Base-by-base conservation (phyloP, 1,140 invertebrate genomes). In the Drosophila subpulchrella region DNA sequence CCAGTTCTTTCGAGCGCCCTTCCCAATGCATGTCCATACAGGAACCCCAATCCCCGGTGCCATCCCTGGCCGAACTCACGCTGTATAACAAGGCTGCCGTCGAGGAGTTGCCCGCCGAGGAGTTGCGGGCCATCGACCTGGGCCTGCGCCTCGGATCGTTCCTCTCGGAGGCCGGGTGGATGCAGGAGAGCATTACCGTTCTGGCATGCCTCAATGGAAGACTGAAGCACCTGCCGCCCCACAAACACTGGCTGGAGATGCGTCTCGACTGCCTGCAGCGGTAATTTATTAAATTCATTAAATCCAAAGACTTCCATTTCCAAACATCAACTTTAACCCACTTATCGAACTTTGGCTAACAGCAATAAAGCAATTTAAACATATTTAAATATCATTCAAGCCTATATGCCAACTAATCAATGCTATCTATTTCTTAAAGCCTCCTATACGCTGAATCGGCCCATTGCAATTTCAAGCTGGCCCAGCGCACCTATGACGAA, bases 81-180 rank as follows among this genome's bases (percentile, higher is more conserved):
- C 65, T 48, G 36, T 58, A 71, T 13, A n/a, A 15, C 7, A 12
- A 34, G 8, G 11, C 4, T 6, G 34, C 20, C 24, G 47, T 63
- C 20, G 32, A 65, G 34, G 72, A 51, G 27, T 24, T 57, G 71
- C n/a, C 38, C 20, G 46, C 13, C 24, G 39, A 30, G 34, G 59
- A 75, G 27, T 17, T 46, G 54, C 58, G 68, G 38, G 73, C 92
- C 15, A 94, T 95, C 59, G 93, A 94, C 77, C 75, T 94, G 38
- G 95, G 95, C 38, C 77, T 95, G 41, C 92, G 93, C 81, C 73
- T 95, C 76, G 96, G 97, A 72, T 94, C 95, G 57, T 98, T 98
- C 93, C 94, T 98, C 1, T 96, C 95, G 81, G 97, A 98, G 81
- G 96, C 96, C n/a, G 97, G 97, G 1, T 97, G 96, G 96, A 97